These are phyloP conservation scores for Drosophila prosaltans DNA, from an alignment of 1,140 invertebrate species.

Conservation along the genomic window DNA sequence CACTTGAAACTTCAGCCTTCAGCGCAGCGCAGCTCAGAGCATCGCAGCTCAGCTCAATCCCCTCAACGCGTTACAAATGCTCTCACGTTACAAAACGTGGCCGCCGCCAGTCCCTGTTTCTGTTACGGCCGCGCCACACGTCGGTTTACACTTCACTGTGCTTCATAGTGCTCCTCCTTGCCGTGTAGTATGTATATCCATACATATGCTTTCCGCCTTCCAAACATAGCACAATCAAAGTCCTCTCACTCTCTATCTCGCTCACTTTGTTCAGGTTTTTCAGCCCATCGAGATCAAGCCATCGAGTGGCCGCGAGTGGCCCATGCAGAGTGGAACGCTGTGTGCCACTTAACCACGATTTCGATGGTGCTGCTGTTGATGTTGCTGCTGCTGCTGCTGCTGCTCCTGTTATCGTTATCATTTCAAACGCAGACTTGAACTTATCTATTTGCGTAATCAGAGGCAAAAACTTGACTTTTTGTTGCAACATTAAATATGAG, in stretches of 20 bases:
- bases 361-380: conserved; percentile 25
- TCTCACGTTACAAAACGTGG: conserved; percentile 76
- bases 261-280: conserved; percentile 36
- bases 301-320: conserved; percentile 56
- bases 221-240: conserved; percentile 34
- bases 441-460: conserved; percentile 66
- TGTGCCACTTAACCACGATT: conserved; percentile 68
- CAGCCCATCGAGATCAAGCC: conserved; percentile 26
- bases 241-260: background rate
- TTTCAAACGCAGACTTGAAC: conserved; percentile 28
- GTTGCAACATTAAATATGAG: conserved; percentile 37
- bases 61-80: conserved; percentile 61
- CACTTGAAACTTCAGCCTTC: conserved; percentile 52
- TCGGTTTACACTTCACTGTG: conserved; percentile 68
- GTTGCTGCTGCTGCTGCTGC: background rate
- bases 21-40: conserved; percentile 30
- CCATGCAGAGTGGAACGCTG: conserved; percentile 33
- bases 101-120: conserved; percentile 12
- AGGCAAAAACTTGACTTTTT: conserved; percentile 58
- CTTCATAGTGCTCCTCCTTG: conserved; percentile 18
- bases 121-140: conserved; percentile 50
- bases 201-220: conserved; percentile 43
- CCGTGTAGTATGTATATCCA: conserved; percentile 16
- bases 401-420: conserved; percentile 42
- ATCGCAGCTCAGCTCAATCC: conserved; percentile 11